Evolutionary conservation across 2,113 vertebrate genomes (phyloP).

Genomic region (Coryphaenoides rupestris): DNA sequence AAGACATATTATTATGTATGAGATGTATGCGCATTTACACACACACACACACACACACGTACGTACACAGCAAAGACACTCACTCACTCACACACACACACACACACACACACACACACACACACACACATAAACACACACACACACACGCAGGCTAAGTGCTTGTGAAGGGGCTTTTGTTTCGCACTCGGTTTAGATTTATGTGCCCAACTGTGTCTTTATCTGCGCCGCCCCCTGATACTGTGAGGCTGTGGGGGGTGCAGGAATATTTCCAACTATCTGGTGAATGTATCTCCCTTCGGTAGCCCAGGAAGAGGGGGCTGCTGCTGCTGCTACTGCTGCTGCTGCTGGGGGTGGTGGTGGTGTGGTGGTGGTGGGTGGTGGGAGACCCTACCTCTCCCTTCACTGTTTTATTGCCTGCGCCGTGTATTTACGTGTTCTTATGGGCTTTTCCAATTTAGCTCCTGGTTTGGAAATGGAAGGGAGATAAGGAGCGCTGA

Average conservation of each 20-base stretch:
- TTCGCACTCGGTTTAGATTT: constrained; percentile 66
- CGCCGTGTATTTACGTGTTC: constrained; percentile 70
- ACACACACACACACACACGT: background rate
- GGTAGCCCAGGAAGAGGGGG: constrained; percentile 47
- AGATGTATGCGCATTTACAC: constrained; percentile 26
- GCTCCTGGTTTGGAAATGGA: constrained; percentile 71
- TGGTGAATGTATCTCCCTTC: constrained; percentile 64
- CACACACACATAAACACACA: constrained; percentile 10
- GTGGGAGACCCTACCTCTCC: constrained; percentile 17
- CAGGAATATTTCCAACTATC: constrained; percentile 72
- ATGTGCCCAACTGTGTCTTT: constrained; percentile 69
- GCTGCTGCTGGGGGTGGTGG: constrained; percentile 21
- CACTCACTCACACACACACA: background rate
- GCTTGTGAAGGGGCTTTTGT: constrained; percentile 55
- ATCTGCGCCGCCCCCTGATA: constrained; percentile 68
- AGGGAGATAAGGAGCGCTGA: constrained; percentile 66
- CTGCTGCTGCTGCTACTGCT: constrained; percentile 35
- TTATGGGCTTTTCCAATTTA: constrained; percentile 75
- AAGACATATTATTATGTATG: background rate
- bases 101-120: constrained; percentile 14
- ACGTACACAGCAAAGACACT: too few species aligned
- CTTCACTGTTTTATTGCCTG: constrained; percentile 69
- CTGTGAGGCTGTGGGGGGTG: constrained; percentile 53
- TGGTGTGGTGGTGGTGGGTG: background rate
- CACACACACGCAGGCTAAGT: constrained; percentile 40